These are phyloP conservation scores for Hyperoplus lanceolatus DNA, from an alignment of 2,797 vertebrate species.

Conservation along the genomic window DNA sequence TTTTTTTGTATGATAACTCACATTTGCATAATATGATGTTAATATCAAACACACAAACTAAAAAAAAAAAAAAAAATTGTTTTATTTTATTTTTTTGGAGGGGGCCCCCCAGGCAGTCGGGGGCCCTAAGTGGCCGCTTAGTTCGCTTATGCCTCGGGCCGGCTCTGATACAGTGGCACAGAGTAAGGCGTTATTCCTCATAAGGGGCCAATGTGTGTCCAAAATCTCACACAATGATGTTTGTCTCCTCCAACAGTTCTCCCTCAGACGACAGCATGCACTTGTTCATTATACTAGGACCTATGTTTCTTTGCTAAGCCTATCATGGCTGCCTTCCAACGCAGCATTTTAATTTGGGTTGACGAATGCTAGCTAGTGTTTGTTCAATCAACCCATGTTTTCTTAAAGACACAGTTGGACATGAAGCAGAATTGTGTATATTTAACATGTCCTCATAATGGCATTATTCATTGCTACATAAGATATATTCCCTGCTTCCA, in stretches of 20 bases:
- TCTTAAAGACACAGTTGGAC: slow-evolving; percentile 14
- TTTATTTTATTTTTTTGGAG: too few species aligned
- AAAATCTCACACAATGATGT: slow-evolving; percentile 14
- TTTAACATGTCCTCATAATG: slow-evolving; percentile 33
- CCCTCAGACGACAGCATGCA: slow-evolving; percentile 27
- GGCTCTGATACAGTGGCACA: too few species aligned
- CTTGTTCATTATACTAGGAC: slow-evolving; percentile 44
- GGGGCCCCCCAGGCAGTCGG: too few species aligned
- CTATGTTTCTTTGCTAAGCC: slow-evolving; percentile 34
- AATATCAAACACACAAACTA: too few species aligned
- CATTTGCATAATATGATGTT: too few species aligned
- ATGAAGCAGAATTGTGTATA: slow-evolving; percentile 26
- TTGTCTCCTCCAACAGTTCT: slow-evolving; percentile 20
- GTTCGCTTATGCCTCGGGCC: too few species aligned
- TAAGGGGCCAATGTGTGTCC: slow-evolving; percentile 19
- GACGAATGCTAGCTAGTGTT: slow-evolving; percentile 32
- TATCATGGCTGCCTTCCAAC: slow-evolving; percentile 18
- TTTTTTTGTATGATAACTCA: too few species aligned
- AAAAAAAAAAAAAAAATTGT: too few species aligned
- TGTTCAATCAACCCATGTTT: not conserved
- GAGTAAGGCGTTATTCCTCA: too few species aligned
- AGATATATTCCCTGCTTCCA: slow-evolving; percentile 44
- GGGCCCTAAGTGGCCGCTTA: too few species aligned
- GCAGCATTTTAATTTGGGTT: slow-evolving; percentile 19
- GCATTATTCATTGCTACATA: slow-evolving; percentile 26